Conservation (phyloP, 37 sponge, comb jelly and placozoan species). For the Amphimedon queenslandica region DNA sequence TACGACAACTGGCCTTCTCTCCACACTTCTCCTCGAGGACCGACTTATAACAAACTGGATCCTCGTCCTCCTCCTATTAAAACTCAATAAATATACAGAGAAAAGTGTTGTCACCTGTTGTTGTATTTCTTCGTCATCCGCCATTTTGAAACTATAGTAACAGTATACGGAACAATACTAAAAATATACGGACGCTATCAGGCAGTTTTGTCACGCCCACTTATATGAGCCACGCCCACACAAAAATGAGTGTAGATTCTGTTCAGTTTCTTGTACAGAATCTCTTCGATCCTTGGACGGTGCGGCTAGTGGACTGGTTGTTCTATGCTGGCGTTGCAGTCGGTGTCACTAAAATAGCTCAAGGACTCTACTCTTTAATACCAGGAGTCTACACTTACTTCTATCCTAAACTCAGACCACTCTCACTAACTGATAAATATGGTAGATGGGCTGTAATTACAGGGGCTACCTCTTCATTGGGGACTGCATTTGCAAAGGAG, state of each 20-base stretch:
- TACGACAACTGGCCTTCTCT: slow-evolving; percentile 51
- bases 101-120: slow-evolving; percentile 3
- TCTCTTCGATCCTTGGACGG: slow-evolving; percentile 7
- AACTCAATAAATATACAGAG: neutral
- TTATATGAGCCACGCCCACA: neutral
- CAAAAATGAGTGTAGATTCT: slow-evolving; percentile 40
- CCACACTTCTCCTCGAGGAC: slow-evolving; percentile 81
- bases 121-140: slow-evolving; percentile 30
- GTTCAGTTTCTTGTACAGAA: slow-evolving; percentile 34
- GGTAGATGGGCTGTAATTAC: slow-evolving; percentile 82
- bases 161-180: no score
- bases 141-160: no score
- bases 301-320: slow-evolving; percentile 21
- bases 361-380: neutral
- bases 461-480: slow-evolving; percentile 68
- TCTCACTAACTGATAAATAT: slow-evolving; percentile 19
- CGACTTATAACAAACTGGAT: slow-evolving; percentile 70
- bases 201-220: neutral
- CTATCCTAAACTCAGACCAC: slow-evolving; percentile 28
- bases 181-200: no score
- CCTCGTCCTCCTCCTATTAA: slow-evolving; percentile 66
- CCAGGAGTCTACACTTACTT: slow-evolving; percentile 50
- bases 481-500: slow-evolving; percentile 75
- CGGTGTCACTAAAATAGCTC: slow-evolving; percentile 16
- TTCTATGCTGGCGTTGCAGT: slow-evolving; percentile 43